Evolutionary conservation across 1,140 invertebrate genomes (phyloP), one percentile per base, ranked within the genome.

Genomic region (Drosophila cardini): DNA sequence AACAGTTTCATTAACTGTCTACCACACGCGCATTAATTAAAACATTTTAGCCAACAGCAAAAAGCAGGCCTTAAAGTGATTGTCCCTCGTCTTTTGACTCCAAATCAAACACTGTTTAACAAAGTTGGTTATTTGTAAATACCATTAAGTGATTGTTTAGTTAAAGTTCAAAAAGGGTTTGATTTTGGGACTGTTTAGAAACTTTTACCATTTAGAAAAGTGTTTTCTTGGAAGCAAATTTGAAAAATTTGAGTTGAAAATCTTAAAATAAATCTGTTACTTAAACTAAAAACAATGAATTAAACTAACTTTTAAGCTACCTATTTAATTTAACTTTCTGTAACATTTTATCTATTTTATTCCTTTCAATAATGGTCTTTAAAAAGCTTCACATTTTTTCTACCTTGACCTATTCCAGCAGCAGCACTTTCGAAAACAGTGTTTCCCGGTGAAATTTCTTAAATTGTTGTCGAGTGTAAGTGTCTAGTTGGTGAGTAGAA

Each of bases 1-100:
- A 87, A 87, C 84, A 87, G 84, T 87, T 87, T 87, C 80, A 87
- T 87, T 87, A 89, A 84, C 76, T 89, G 79, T 76, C 69, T 76
- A 60, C 52, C 72, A 57, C 60, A 69, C 36, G 71, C 63, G 75
- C 84, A 87, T 89, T 89, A 89, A 89, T 89, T 89, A 89, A 89
- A 89, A 89, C 80, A 89, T 89, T 83, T 87, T 89, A 34, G 72
- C 81, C 82, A 68, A 56, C 42, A 79, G 76, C 73, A 46, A 42
- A 62, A 53, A 62, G 52, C 42, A 52, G 48, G 36, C 55, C 76
- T 26, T 57, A 74, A 64, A 77, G 32, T 76, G 76, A 78, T 82
- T 68, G 80, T 76, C 60, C 60, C 42, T 79, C 63, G n/a, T 10
- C 36, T 60, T 70, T 55, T 13, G 58, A 34, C 61, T 62, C 11